These are phyloP conservation scores for Anarhynchus alexandrinus DNA, from an alignment of 2,113 vertebrate genomes.

Conservation along the genomic window DNA sequence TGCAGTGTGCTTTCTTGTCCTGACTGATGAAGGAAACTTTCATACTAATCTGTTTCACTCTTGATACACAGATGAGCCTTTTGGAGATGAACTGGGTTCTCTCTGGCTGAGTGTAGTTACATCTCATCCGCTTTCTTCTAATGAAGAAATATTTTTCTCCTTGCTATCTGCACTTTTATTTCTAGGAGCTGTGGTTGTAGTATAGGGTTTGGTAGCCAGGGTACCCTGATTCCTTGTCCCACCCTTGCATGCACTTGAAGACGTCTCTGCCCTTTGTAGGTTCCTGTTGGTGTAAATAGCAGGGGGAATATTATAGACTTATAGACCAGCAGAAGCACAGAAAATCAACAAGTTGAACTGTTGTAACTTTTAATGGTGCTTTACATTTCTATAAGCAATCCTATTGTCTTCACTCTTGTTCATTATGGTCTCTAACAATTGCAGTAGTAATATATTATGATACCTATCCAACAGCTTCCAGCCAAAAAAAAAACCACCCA, in stretches of 20 bases:
- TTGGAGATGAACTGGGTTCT: constrained; percentile 1
- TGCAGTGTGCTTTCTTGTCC: constrained; percentile 41
- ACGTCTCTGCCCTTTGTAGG: not conserved
- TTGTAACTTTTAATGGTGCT: not conserved
- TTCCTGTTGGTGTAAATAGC: not conserved
- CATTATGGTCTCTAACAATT: not conserved
- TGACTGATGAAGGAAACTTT: constrained; percentile 37
- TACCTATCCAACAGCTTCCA: not conserved
- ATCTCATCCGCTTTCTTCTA: not conserved
- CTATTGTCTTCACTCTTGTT: not conserved
- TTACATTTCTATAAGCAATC: not conserved
- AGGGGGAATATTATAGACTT: not conserved
- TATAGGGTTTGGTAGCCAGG: not conserved
- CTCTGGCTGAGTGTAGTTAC: not conserved
- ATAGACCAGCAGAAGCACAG: not conserved
- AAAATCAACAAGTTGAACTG: not conserved
- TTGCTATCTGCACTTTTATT: not conserved
- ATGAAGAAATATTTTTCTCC: not conserved
- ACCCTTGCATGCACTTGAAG: not conserved
- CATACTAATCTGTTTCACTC: constrained; percentile 4
- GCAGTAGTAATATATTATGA: not conserved
- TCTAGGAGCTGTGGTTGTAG: not conserved
- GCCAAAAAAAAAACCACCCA: not conserved
- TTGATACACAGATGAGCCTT: not conserved
- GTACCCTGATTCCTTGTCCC: not conserved